These are phyloP conservation scores for Eucidaris tribuloides DNA, from an alignment of 35 echinoderm and acorn worm species.

Conservation along the genomic window DNA sequence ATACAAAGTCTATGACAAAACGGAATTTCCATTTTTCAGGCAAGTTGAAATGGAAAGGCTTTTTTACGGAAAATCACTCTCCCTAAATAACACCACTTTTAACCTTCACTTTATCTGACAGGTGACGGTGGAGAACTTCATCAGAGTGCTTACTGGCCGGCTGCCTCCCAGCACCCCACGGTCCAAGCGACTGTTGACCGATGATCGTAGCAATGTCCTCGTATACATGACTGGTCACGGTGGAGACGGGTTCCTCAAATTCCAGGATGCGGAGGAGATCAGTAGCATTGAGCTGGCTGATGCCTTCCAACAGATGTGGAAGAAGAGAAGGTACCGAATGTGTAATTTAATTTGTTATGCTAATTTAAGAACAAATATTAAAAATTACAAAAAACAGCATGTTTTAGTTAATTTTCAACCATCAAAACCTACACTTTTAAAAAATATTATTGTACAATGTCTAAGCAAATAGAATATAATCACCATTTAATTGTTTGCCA, in stretches of 20 bases:
- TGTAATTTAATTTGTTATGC: too few species aligned
- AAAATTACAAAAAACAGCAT: too few species aligned
- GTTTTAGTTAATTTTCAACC: too few species aligned
- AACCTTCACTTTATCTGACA: too few species aligned
- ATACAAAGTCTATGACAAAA: too few species aligned
- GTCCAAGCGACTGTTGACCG: slow-evolving; percentile 90
- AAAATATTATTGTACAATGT: too few species aligned
- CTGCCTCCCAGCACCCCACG: slow-evolving; percentile 82
- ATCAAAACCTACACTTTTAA: too few species aligned
- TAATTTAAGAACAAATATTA: too few species aligned
- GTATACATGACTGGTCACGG: slow-evolving; percentile 99
- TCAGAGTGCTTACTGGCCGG: slow-evolving; percentile 85
- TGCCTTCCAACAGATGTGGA: slow-evolving; percentile 99
- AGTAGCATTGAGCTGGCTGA: slow-evolving; percentile 91
- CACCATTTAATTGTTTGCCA: too few species aligned
- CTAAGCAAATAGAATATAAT: too few species aligned
- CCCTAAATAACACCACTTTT: background rate
- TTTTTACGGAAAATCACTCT: background rate
- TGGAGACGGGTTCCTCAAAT: slow-evolving; percentile 94
- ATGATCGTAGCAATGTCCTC: slow-evolving; percentile 93
- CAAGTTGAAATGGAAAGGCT: too few species aligned
- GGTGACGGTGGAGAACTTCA: slow-evolving; percentile 97
- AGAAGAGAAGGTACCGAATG: slow-evolving; percentile 98
- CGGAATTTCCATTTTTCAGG: too few species aligned
- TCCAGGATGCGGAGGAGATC: slow-evolving; percentile 98